These are phyloP conservation scores for Vesta saturnalis DNA, from an alignment of 2,888 invertebrate species.

Conservation along the genomic window DNA sequence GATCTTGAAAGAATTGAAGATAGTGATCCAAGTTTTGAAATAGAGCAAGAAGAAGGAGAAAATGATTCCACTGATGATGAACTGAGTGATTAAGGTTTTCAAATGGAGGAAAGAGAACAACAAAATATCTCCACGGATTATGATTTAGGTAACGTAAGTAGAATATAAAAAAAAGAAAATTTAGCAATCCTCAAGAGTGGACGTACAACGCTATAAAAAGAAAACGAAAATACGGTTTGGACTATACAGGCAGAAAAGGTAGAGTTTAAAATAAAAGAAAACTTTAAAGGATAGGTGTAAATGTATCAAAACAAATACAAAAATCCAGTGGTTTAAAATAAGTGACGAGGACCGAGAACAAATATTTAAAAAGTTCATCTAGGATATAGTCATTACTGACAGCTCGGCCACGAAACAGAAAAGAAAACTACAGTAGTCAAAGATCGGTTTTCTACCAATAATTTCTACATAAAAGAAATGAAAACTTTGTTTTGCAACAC, in stretches of 20 bases:
- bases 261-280: neutral
- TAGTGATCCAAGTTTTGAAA: no score
- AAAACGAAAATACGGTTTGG: neutral
- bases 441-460: neutral
- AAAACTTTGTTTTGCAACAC: neutral
- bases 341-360: neutral
- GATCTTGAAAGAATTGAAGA: no score
- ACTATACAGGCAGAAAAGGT: neutral
- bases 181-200: neutral
- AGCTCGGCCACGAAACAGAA: neutral
- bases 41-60: no score
- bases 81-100: no score
- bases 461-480: neutral
- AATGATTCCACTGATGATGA: no score
- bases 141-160: no score
- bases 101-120: no score
- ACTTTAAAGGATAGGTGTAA: neutral
- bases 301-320: neutral
- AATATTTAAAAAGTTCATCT: neutral
- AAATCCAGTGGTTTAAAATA: neutral
- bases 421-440: neutral
- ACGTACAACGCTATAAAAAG: neutral
- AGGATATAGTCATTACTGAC: neutral
- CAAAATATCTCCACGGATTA: no score
- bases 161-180: neutral